Evolutionary conservation across 2,888 invertebrate species (phyloP).

Genomic region (Agonopterix alstromeriana): DNA sequence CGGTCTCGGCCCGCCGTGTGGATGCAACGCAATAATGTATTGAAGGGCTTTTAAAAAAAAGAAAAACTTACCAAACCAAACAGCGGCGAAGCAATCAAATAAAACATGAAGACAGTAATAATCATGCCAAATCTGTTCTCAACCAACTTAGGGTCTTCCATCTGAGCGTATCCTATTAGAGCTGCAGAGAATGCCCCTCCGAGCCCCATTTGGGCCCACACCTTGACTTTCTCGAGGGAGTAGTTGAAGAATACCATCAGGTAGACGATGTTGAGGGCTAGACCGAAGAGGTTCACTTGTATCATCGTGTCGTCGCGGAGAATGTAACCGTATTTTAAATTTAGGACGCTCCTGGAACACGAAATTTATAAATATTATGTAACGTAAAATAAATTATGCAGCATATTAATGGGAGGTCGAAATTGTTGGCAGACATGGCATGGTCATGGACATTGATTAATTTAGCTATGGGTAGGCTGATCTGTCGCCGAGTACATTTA

Average conservation of each 20-base stretch:
- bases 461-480: too few species aligned
- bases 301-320: conserved; percentile 86
- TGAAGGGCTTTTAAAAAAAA: neutral
- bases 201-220: conserved; percentile 63
- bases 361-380: too few species aligned
- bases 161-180: conserved; percentile 79
- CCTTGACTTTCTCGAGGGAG: conserved; percentile 65
- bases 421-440: too few species aligned
- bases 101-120: conserved; percentile 81
- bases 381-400: too few species aligned
- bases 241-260: conserved; percentile 81
- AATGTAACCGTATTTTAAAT: conserved; percentile 85
- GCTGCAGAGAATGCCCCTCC: conserved; percentile 73
- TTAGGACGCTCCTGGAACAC: conserved; percentile 79
- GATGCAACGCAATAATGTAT: too few species aligned
- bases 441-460: too few species aligned
- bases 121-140: conserved; percentile 84
- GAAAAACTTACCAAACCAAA: conserved; percentile 78
- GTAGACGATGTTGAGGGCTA: conserved; percentile 82
- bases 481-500: too few species aligned
- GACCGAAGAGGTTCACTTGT: conserved; percentile 85
- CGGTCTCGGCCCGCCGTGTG: too few species aligned
- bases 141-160: conserved; percentile 79
- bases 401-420: too few species aligned
- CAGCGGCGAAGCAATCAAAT: conserved; percentile 83